phyloP scores from a whole-genome alignment of 2,888 invertebrate species.

The Amphipoea lucens region DNA sequence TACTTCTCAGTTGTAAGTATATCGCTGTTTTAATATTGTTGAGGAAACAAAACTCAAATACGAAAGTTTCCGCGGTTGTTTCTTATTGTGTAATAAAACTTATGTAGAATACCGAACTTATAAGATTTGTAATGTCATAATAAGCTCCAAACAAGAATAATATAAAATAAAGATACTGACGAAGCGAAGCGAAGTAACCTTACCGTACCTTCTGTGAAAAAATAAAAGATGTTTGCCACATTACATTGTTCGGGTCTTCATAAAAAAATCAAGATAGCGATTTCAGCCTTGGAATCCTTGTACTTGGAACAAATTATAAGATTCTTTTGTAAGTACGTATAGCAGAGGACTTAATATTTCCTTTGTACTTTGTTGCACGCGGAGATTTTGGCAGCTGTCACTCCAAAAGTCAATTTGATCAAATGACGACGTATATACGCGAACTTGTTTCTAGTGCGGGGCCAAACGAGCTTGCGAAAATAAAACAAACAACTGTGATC shows the following conservation, averaged over 20 bases:
- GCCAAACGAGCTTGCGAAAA: constrained; percentile 82
- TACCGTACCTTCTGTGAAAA: constrained; percentile 31
- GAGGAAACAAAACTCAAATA: constrained; percentile 73
- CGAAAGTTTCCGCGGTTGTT: constrained; percentile 69
- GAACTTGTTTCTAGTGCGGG: constrained; percentile 80
- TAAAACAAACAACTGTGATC: constrained; percentile 89
- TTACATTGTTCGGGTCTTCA: constrained; percentile 32
- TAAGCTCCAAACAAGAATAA: constrained; percentile 52
- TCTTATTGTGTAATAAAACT: constrained; percentile 73
- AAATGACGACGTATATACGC: constrained; percentile 78
- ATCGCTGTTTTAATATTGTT: constrained; percentile 76
- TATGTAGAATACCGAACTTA: constrained; percentile 56
- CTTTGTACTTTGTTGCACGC: constrained; percentile 49
- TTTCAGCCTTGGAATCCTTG: constrained; percentile 23
- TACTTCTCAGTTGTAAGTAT: constrained; percentile 74
- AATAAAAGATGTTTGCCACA: constrained; percentile 39
- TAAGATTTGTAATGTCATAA: constrained; percentile 63
- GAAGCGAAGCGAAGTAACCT: constrained; percentile 11
- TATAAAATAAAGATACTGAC: constrained; percentile 47
- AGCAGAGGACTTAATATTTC: constrained; percentile 31
- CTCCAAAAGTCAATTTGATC: constrained; percentile 86
- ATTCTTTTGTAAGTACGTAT: constrained; percentile 41
- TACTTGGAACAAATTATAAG: constrained; percentile 41
- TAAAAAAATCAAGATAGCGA: constrained; percentile 33
- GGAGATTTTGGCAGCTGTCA: constrained; percentile 79